Conservation (phyloP, 2,888 invertebrate genomes). For the Scrobipalpa atriplicella region DNA sequence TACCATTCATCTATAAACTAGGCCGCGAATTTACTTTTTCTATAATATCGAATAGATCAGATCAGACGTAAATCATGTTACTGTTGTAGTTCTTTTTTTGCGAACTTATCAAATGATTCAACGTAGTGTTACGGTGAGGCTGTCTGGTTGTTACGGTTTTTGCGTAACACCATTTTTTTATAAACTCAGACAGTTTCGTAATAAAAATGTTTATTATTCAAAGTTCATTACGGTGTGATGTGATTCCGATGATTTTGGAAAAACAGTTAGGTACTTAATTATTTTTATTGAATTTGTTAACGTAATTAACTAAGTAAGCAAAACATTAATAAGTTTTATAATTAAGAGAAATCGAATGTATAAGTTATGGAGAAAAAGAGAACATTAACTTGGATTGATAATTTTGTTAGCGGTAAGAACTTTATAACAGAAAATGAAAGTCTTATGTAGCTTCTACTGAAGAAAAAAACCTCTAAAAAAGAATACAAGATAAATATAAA, state of each 20-base stretch:
- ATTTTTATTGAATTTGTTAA: not conserved
- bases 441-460: too few relatives aligned
- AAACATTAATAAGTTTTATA: not conserved
- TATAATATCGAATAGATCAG: not conserved
- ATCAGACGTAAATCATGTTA: not conserved
- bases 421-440: too few relatives aligned
- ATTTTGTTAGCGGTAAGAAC: too few relatives aligned
- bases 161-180: slow-evolving; percentile 13
- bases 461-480: too few relatives aligned
- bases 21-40: not conserved
- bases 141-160: slow-evolving; percentile 10
- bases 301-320: not conserved
- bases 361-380: not conserved
- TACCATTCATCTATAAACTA: too few relatives aligned
- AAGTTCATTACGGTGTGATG: slow-evolving; percentile 5
- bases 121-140: slow-evolving; percentile 1
- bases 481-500: too few relatives aligned
- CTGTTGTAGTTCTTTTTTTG: not conserved
- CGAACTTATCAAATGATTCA: slow-evolving; percentile 3
- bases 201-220: slow-evolving; percentile 11
- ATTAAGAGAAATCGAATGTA: not conserved
- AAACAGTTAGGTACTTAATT: not conserved
- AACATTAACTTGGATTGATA: too few relatives aligned
- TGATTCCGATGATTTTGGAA: slow-evolving; percentile 2
- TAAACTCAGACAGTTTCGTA: slow-evolving; percentile 21